Percentiles rank a stretch among this genome's conserved stretches.
Conservation (phyloP, 2,797 vertebrate species). For the Arrhamphus sclerolepis region DNA sequence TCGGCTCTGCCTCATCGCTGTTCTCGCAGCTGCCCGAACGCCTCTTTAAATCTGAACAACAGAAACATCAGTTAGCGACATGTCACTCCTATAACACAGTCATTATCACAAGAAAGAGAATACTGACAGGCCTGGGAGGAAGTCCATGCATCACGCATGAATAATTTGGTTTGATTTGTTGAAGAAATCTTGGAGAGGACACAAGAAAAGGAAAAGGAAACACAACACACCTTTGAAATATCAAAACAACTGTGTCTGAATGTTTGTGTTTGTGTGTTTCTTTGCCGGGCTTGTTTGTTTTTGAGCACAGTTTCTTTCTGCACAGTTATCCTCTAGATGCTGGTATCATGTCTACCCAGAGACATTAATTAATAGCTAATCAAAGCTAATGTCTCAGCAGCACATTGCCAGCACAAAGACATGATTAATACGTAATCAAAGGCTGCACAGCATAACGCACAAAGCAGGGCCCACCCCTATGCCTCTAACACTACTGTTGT, state of each 20-base stretch:
- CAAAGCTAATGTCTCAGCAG: slow-evolving; percentile 84
- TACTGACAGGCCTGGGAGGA: slow-evolving; percentile 78
- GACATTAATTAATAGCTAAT: slow-evolving; percentile 89
- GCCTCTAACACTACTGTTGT: slow-evolving; percentile 77
- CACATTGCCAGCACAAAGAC: slow-evolving; percentile 80
- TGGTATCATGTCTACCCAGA: slow-evolving; percentile 79
- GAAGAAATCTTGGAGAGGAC: slow-evolving; percentile 81
- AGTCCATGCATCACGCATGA: slow-evolving; percentile 75
- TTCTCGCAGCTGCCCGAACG: slow-evolving; percentile 69
- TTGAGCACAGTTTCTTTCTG: slow-evolving; percentile 73
- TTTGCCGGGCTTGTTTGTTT: slow-evolving; percentile 81
- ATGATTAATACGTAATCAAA: slow-evolving; percentile 89
- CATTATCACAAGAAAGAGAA: slow-evolving; percentile 80
- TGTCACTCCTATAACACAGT: slow-evolving; percentile 66
- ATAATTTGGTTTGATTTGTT: slow-evolving; percentile 84
- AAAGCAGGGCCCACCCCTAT: slow-evolving; percentile 79
- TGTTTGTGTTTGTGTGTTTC: slow-evolving; percentile 73
- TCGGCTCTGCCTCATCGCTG: slow-evolving; percentile 63
- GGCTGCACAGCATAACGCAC: slow-evolving; percentile 77
- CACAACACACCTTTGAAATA: slow-evolving; percentile 84
- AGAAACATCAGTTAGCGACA: slow-evolving; percentile 74
- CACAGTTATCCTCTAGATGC: slow-evolving; percentile 79
- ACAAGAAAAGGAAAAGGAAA: slow-evolving; percentile 75
- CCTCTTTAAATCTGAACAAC: slow-evolving; percentile 88
- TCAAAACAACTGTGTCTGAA: slow-evolving; percentile 80